Evolutionary conservation across 1,140 invertebrate species (phyloP).

Genomic region (Hycleus phaleratus): DNA sequence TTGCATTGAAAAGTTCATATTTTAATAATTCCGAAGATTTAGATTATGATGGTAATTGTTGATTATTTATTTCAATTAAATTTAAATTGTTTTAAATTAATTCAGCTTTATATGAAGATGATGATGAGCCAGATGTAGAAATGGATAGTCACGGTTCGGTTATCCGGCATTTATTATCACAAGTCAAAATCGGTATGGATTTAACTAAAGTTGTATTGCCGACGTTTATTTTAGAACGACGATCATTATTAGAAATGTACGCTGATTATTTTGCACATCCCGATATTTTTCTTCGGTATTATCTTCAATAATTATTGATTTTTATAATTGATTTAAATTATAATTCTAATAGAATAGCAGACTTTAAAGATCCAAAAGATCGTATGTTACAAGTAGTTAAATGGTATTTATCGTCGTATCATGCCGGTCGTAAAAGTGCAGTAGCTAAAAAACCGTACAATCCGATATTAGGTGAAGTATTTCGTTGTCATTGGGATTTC

Average conservation of each 20-base stretch:
- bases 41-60: slow-evolving; percentile 36
- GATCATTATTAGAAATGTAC: slow-evolving; percentile 95
- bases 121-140: slow-evolving; percentile 76
- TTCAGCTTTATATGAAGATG: slow-evolving; percentile 79
- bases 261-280: slow-evolving; percentile 98
- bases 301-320: slow-evolving; percentile 35
- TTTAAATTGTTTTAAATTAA: slow-evolving; percentile 21
- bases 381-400: slow-evolving; percentile 87
- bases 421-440: slow-evolving; percentile 88
- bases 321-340: neutral
- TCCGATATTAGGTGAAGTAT: slow-evolving; percentile 91
- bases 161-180: slow-evolving; percentile 87
- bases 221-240: slow-evolving; percentile 92
- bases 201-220: slow-evolving; percentile 94
- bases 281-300: slow-evolving; percentile 85
- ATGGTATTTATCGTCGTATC: slow-evolving; percentile 96
- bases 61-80: neutral
- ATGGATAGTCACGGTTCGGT: slow-evolving; percentile 93
- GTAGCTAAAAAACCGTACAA: slow-evolving; percentile 98
- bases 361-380: slow-evolving; percentile 72
- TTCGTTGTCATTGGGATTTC: slow-evolving; percentile 82
- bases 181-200: slow-evolving; percentile 98
- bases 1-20: slow-evolving; percentile 4
- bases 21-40: slow-evolving; percentile 20
- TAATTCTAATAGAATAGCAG: slow-evolving; percentile 59